Percentiles rank a stretch among this genome's conserved stretches.
These are phyloP conservation scores for Trichogramma dendrolimi DNA, from an alignment of 2,888 invertebrate species.

Conservation along the genomic window DNA sequence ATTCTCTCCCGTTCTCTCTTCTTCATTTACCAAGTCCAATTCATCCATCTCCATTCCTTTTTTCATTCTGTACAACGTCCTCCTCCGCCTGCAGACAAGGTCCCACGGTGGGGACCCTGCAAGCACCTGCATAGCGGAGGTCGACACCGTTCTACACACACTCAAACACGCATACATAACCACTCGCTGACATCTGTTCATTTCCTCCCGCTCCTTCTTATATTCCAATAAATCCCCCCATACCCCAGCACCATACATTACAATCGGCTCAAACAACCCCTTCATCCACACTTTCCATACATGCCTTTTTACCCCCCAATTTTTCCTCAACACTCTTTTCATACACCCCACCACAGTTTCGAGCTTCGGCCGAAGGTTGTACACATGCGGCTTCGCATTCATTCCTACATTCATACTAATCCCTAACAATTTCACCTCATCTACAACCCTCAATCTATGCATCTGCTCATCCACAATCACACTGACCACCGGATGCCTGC, in stretches of 20 bases:
- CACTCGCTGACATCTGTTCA: neutral
- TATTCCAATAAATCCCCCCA: too few relatives aligned
- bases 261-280: constrained; percentile 12
- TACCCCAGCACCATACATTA: constrained; percentile 21
- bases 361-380: too few relatives aligned
- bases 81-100: neutral
- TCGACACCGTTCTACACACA: constrained; percentile 30
- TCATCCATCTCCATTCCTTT: neutral
- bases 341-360: too few relatives aligned
- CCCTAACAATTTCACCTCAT: too few relatives aligned
- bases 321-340: too few relatives aligned
- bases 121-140: constrained; percentile 14
- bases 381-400: too few relatives aligned
- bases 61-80: neutral
- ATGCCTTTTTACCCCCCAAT: too few relatives aligned
- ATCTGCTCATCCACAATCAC: too few relatives aligned
- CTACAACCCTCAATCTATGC: too few relatives aligned
- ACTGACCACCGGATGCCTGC: neutral
- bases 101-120: constrained; percentile 4
- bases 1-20: too few relatives aligned
- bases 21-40: neutral
- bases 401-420: too few relatives aligned
- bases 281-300: constrained; percentile 10
- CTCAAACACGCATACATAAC: constrained; percentile 23
- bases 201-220: neutral